Evolutionary conservation across 2,888 invertebrate species (phyloP).

Genomic region (Microchrysa polita): DNA sequence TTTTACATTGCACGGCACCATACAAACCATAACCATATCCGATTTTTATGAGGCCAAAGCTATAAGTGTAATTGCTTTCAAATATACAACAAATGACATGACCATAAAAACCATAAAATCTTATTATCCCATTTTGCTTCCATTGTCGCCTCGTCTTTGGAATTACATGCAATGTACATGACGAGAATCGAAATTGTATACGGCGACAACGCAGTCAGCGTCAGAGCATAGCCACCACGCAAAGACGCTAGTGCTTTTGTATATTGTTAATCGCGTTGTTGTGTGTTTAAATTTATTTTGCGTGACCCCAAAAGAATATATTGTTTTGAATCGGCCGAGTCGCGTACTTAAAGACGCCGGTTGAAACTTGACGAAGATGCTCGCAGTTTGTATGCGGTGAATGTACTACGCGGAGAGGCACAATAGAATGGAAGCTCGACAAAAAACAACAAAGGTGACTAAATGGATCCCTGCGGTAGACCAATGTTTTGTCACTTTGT

Average conservation of each 20-base stretch:
- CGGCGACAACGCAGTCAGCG: no score
- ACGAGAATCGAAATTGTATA: no score
- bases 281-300: not conserved
- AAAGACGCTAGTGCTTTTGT: not conserved
- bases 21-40: not conserved
- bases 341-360: no score
- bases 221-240: not conserved
- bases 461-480: slow-evolving; percentile 1
- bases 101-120: slow-evolving; percentile 33
- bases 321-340: no score
- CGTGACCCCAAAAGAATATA: no score
- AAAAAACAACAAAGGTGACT: slow-evolving; percentile 11
- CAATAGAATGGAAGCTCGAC: not conserved
- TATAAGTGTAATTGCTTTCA: slow-evolving; percentile 35
- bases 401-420: no score
- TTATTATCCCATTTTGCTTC: slow-evolving; percentile 27
- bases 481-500: not conserved
- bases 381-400: not conserved
- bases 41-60: slow-evolving; percentile 26
- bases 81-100: slow-evolving; percentile 28
- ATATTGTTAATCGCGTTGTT: not conserved
- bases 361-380: no score
- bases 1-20: slow-evolving; percentile 36
- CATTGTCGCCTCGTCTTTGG: slow-evolving; percentile 12
- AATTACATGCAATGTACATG: slow-evolving; percentile 15